Conservation (phyloP, 2,888 invertebrate genomes). For the Eurytoma adleriae region DNA sequence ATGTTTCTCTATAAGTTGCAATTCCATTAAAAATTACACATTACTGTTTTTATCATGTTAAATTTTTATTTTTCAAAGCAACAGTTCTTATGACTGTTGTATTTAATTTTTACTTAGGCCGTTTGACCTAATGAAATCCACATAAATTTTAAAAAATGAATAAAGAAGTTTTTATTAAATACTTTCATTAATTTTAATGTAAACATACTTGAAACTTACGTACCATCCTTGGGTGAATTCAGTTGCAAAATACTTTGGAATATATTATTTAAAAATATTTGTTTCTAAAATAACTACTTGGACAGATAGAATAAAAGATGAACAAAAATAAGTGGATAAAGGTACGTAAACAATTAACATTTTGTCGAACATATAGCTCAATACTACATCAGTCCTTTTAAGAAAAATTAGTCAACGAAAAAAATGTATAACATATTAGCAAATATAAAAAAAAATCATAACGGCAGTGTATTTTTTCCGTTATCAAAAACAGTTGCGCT, state of each 20-base stretch:
- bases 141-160: not conserved
- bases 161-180: not conserved
- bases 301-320: not conserved
- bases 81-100: too few relatives aligned
- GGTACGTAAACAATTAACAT: slow-evolving; percentile 1
- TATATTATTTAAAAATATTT: slow-evolving; percentile 2
- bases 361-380: not conserved
- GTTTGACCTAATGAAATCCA: not conserved
- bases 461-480: not conserved
- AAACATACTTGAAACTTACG: slow-evolving; percentile 35
- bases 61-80: not conserved
- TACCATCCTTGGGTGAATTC: slow-evolving; percentile 38
- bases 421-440: not conserved
- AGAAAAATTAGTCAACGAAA: slow-evolving; percentile 3
- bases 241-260: slow-evolving; percentile 33
- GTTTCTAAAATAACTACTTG: slow-evolving; percentile 7
- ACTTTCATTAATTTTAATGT: not conserved
- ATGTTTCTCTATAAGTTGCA: not conserved
- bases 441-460: not conserved
- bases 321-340: not conserved
- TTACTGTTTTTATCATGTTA: not conserved
- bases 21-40: not conserved
- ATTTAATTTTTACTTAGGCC: too few relatives aligned
- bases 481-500: not conserved
- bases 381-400: not conserved